These are phyloP conservation scores for Phrixothrix hirtus DNA, from an alignment of 2,888 invertebrate genomes.

Conservation along the genomic window DNA sequence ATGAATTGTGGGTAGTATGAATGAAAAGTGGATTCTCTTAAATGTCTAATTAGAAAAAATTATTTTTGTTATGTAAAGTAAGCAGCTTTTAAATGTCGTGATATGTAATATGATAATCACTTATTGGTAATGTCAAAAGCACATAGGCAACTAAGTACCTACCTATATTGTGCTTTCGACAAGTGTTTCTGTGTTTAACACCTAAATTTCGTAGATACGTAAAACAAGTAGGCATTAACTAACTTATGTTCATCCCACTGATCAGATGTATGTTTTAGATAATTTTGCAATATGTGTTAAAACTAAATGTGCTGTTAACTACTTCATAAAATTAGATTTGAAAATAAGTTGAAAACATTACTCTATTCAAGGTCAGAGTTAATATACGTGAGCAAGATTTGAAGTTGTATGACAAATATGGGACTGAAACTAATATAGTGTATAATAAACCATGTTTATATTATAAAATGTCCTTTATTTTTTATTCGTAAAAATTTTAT, in stretches of 20 bases:
- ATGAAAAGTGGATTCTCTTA: conserved; percentile 31
- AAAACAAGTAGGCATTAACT: not conserved
- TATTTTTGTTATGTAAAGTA: conserved; percentile 53
- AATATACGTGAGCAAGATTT: conserved; percentile 18
- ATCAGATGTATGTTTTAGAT: conserved; percentile 28
- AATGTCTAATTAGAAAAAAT: conserved; percentile 49
- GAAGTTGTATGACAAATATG: conserved; percentile 44
- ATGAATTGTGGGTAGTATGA: conserved; percentile 14
- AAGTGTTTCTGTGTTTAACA: no score
- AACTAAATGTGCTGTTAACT: conserved; percentile 32
- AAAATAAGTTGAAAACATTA: no score
- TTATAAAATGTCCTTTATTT: conserved; percentile 31
- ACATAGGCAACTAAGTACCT: no score
- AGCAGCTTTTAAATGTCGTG: conserved; percentile 56
- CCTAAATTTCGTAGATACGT: no score
- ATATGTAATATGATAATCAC: conserved; percentile 47
- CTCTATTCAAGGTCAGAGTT: no score
- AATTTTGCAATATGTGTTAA: conserved; percentile 42
- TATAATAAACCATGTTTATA: conserved; percentile 55
- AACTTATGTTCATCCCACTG: not conserved
- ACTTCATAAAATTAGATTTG: no score
- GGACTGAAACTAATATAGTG: conserved; percentile 49
- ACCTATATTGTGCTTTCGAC: no score
- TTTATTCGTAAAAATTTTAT: not conserved
- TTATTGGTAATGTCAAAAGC: no score